phyloP scores from a whole-genome alignment of 2,888 invertebrate species.

The Leptinotarsa rubiginosa region DNA sequence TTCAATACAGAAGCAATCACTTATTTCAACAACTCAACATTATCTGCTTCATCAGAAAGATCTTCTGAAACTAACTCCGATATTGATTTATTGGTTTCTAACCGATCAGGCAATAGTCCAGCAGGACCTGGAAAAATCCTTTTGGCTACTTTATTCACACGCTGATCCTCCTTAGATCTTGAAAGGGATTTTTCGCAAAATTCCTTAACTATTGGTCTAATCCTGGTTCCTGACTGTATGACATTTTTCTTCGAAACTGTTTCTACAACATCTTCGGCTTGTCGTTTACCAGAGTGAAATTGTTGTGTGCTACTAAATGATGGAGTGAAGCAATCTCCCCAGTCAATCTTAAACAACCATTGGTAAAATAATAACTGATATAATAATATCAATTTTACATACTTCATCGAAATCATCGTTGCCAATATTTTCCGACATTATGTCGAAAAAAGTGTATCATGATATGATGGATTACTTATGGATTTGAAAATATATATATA shows the following conservation, averaged over 20 bases:
- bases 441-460: slow-evolving; percentile 1
- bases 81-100: slow-evolving; percentile 34
- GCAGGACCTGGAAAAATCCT: slow-evolving; percentile 56
- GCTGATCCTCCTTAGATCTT: background rate
- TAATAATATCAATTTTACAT: background rate
- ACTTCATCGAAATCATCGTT: slow-evolving; percentile 23
- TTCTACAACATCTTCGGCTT: slow-evolving; percentile 11
- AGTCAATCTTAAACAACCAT: slow-evolving; percentile 31
- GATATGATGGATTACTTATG: background rate
- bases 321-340: slow-evolving; percentile 34
- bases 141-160: slow-evolving; percentile 44
- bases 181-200: slow-evolving; percentile 13
- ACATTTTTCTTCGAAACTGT: slow-evolving; percentile 29
- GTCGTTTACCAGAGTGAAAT: slow-evolving; percentile 21
- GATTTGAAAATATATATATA: background rate
- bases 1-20: background rate
- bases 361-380: background rate
- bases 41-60: slow-evolving; percentile 15
- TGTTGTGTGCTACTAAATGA: slow-evolving; percentile 36
- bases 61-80: slow-evolving; percentile 34
- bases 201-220: background rate
- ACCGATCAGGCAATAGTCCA: slow-evolving; percentile 49
- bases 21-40: slow-evolving; percentile 11
- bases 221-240: slow-evolving; percentile 14
- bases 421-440: slow-evolving; percentile 14